These are phyloP conservation scores for Pseudorasbora parva DNA, from an alignment of 2,113 vertebrate genomes.

Conservation along the genomic window DNA sequence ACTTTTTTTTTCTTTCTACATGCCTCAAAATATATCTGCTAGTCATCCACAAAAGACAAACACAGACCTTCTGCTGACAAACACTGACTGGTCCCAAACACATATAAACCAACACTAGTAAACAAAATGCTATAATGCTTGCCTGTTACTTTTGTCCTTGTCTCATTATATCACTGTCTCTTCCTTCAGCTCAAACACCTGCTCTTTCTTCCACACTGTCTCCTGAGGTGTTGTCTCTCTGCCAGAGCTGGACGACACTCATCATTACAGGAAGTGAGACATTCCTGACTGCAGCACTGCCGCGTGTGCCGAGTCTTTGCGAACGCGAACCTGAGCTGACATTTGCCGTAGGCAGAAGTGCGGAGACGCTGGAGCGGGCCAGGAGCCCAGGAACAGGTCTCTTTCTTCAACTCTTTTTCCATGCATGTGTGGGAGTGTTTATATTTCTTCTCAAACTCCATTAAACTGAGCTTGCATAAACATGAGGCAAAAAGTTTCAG, in stretches of 20 bases:
- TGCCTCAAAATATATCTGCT: slow-evolving; percentile 62
- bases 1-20: slow-evolving; percentile 33
- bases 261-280: slow-evolving; percentile 54
- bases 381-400: slow-evolving; percentile 3
- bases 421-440: slow-evolving; percentile 24
- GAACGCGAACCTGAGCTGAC: slow-evolving; percentile 32
- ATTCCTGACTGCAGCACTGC: slow-evolving; percentile 33
- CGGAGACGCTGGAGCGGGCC: neutral
- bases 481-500: neutral
- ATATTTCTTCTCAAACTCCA: neutral
- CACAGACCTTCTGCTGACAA: slow-evolving; percentile 34
- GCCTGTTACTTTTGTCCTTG: slow-evolving; percentile 52
- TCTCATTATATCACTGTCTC: slow-evolving; percentile 44
- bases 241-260: slow-evolving; percentile 58
- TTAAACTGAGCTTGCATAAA: slow-evolving; percentile 21
- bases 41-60: slow-evolving; percentile 56
- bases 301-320: neutral
- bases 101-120: slow-evolving; percentile 24
- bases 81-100: slow-evolving; percentile 32
- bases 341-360: slow-evolving; percentile 30
- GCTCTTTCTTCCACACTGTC: slow-evolving; percentile 32
- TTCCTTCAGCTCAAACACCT: slow-evolving; percentile 38
- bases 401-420: neutral
- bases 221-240: slow-evolving; percentile 51
- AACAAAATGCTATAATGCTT: neutral